phyloP scores from a whole-genome alignment of 2,113 vertebrate species.

The Vimba vimba region DNA sequence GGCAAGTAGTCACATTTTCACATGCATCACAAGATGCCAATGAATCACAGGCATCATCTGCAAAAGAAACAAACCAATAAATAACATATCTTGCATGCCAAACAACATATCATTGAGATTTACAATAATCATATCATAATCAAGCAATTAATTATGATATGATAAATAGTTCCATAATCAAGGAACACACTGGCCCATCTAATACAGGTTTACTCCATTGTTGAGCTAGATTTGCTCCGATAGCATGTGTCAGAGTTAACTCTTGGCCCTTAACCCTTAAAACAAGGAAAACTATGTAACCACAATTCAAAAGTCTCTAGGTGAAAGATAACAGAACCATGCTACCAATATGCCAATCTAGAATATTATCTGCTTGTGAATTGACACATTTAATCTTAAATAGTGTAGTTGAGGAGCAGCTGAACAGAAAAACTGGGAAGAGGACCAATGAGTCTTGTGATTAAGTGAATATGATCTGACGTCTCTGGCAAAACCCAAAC shows the following conservation, averaged over 20 bases:
- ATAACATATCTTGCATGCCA: neutral
- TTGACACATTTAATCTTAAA: neutral
- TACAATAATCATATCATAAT: neutral
- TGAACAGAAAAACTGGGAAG: neutral
- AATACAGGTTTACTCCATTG: neutral
- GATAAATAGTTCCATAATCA: too few relatives aligned
- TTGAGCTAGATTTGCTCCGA: neutral
- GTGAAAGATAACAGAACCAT: neutral
- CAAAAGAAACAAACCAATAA: conserved; percentile 32
- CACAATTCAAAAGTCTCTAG: neutral
- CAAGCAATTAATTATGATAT: too few relatives aligned
- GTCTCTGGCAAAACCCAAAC: neutral
- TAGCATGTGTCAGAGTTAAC: neutral
- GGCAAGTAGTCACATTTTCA: neutral
- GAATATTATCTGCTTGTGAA: neutral
- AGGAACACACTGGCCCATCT: neutral
- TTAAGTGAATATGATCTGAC: neutral
- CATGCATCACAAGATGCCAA: conserved; percentile 47
- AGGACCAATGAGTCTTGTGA: conserved; percentile 1
- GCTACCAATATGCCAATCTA: neutral
- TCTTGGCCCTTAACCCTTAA: neutral
- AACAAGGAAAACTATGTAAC: neutral
- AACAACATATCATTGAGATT: neutral
- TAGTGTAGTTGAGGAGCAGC: neutral
- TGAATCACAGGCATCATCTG: conserved; percentile 37